phyloP scores from a whole-genome alignment of 2,113 vertebrate genomes.

The Gallinago jamesoni region DNA sequence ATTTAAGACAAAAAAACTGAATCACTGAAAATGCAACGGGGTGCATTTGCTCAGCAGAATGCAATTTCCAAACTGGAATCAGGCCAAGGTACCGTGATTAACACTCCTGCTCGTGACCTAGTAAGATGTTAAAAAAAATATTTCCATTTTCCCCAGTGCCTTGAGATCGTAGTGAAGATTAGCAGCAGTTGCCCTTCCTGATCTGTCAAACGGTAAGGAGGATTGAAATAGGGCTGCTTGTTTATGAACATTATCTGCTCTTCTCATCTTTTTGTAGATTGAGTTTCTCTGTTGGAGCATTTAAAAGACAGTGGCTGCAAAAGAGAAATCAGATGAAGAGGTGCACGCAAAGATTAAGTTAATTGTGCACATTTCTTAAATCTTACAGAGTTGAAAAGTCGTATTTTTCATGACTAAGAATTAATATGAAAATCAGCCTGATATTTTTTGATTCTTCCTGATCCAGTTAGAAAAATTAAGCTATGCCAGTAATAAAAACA shows the following conservation, averaged over 20 bases:
- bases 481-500: neutral
- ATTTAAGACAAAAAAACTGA: neutral
- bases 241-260: neutral
- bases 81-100: neutral
- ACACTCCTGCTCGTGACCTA: neutral
- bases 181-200: neutral
- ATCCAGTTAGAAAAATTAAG: neutral
- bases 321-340: neutral
- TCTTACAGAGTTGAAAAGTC: neutral
- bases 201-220: neutral
- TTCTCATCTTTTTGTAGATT: neutral
- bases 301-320: neutral
- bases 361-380: neutral
- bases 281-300: neutral
- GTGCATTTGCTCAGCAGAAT: neutral
- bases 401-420: neutral
- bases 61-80: neutral
- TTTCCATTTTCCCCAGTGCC: neutral
- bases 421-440: neutral
- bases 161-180: conserved; percentile 2
- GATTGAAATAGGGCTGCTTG: neutral
- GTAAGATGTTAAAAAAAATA: neutral
- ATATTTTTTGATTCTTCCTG: neutral
- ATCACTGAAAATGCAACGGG: neutral
- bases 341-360: neutral